Base-by-base conservation (phyloP, 2,113 vertebrate species). In the Syngnathus typhle region DNA sequence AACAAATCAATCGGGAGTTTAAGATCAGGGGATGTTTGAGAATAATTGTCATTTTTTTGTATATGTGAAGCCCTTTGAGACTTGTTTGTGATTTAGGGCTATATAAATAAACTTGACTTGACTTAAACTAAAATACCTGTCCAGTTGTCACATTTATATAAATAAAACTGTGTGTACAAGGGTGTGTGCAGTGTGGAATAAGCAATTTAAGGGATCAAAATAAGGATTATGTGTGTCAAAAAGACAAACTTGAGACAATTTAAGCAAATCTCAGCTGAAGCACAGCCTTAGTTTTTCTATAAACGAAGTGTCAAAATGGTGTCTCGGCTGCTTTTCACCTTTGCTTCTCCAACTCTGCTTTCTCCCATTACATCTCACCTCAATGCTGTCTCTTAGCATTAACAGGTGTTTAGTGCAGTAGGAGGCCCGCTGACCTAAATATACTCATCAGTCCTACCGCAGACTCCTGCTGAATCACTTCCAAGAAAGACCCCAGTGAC, bases 391-490 rank as follows among this genome's bases (percentile, higher is more conserved):
- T 64, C 82, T 82, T 82, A 71, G 75, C 81, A 72, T 76, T 83
- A 85, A 84, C 84, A 87, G 87, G 85, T 87, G 85, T 84, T 81
- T 58, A 27, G 47, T 65, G 65, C 78, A 71, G 76, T 70, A 32
- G 85, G 85, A 78, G 76, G 81, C 65, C 82, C 36, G 72, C 43
- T 10, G 65, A 82, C 83, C 77, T 87, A 86, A 88, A 83, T 82
- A 82, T 80, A 84, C 74, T 84, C 82, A 86, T 86, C 84, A 79
- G 79, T 79, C 67, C 65, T 44, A 72, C 65, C 68, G 76, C 82
- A 73, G 78, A 82, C 62, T 72, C 77, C 85, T 83, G 84, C 84
- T 85, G 78, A 83, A 80, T 76, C 80, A 77, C 75, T 72, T 62
- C 73, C 55, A 74, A 73, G 75, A 32, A 51, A 62, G 79, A 70